Evolutionary conservation across 2,113 vertebrate genomes (phyloP), one percentile per base, ranked within the genome.

Genomic region (Pholis gunnellus): DNA sequence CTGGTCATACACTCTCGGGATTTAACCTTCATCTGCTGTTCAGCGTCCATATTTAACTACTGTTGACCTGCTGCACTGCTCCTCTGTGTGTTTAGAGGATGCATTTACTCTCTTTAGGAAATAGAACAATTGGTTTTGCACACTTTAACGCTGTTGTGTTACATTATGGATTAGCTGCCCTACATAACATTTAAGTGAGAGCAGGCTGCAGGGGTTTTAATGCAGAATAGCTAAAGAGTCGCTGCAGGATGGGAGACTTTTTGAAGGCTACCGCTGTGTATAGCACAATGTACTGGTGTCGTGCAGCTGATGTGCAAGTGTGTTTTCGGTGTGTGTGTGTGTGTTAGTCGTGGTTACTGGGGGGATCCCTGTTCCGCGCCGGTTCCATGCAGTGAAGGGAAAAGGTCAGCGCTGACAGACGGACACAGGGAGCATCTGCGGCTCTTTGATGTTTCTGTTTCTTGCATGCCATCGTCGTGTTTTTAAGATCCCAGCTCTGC

Each of bases 351-450:
- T 81, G 80, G 72, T 75, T 75, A 59, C 66, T 25, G 65, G 78
- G 70, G 83, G 79, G 78, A 67, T 80, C 38, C 77, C 34, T 72
- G 61, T 50, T 75, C 68, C 0, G 2, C 0, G 3, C 66, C 52
- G 75, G 40, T 75, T 80, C 79, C 74, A 76, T 74, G 83, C 59
- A 6, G 64, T 1, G 34, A 48, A 85, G 67, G 48, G 76, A 83
- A 89, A 93, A 94, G 91, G 92, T 92, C 92, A 93, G 42, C 7
- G 18, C 56, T 89, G 92, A 88, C 89, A 85, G 85, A 36, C 34
- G 75, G 81, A 86, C 85, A 66, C 65, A 38, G 83, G 71, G 69
- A 84, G 81, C 85, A 90, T 92, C 83, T 89, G 85, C 34, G 38
- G 82, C 86, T 74, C 71, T 74, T 40, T 83, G 52, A 9, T 56